Evolutionary conservation across 2,113 vertebrate species (phyloP).

Genomic region (Ptychochromis oligacanthus): DNA sequence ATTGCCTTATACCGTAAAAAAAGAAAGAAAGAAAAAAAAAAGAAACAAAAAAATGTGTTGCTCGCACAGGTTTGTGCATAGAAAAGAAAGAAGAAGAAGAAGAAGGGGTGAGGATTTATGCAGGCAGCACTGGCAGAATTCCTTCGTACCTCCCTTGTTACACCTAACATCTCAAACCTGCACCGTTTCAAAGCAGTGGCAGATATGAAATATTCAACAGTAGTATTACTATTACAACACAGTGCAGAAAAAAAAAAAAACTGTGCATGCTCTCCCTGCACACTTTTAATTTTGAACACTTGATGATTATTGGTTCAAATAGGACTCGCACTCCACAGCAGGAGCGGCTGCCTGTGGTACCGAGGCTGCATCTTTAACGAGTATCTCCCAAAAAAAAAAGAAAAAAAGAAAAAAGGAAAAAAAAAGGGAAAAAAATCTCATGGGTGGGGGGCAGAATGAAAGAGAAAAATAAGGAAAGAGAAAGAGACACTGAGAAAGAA

Average conservation of each 20-base stretch:
- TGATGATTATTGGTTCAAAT: slow-evolving; percentile 78
- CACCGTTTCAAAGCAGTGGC: slow-evolving; percentile 71
- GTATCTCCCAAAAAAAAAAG: slow-evolving; percentile 31
- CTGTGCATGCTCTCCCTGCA: slow-evolving; percentile 28
- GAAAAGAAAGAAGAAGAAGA: slow-evolving; percentile 17
- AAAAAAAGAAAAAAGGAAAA: too few relatives aligned
- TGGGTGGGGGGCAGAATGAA: slow-evolving; percentile 33
- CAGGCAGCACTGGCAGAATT: slow-evolving; percentile 58
- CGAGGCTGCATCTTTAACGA: slow-evolving; percentile 71
- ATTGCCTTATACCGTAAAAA: slow-evolving; percentile 27
- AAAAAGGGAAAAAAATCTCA: slow-evolving; percentile 40
- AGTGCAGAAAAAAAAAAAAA: slow-evolving; percentile 21
- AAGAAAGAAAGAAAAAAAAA: slow-evolving; percentile 4
- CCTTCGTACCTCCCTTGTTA: slow-evolving; percentile 65
- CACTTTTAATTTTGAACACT: slow-evolving; percentile 71
- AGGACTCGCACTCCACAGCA: slow-evolving; percentile 58
- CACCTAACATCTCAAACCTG: slow-evolving; percentile 65
- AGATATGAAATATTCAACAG: slow-evolving; percentile 78
- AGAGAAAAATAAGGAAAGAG: slow-evolving; percentile 22
- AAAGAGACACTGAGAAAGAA: slow-evolving; percentile 34
- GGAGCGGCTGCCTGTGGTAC: slow-evolving; percentile 52
- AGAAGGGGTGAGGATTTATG: slow-evolving; percentile 55
- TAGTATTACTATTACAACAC: slow-evolving; percentile 74
- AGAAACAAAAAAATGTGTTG: slow-evolving; percentile 14
- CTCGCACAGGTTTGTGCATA: slow-evolving; percentile 51